phyloP scores from a whole-genome alignment of 2,113 vertebrate genomes.

The Pungitius pungitius region DNA sequence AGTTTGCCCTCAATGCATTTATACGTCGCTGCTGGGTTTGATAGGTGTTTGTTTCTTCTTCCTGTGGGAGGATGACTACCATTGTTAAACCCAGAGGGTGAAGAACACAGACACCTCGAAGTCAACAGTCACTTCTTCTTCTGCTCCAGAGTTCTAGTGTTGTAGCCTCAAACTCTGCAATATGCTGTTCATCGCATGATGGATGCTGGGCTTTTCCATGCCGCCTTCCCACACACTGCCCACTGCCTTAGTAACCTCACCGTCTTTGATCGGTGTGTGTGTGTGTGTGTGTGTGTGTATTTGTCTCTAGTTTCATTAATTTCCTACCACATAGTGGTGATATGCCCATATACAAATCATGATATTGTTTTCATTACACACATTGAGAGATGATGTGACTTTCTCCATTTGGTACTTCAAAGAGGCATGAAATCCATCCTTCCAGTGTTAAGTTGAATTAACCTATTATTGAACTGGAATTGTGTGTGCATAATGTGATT shows the following conservation, averaged over 20 bases:
- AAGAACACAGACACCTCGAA: not conserved
- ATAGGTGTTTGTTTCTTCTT: not conserved
- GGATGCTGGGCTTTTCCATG: not conserved
- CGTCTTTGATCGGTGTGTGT: not conserved
- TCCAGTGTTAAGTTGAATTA: slow-evolving; percentile 36
- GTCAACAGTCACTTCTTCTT: not conserved
- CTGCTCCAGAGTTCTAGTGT: not conserved
- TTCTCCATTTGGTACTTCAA: not conserved
- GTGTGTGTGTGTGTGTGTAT: not conserved
- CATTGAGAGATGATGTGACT: slow-evolving; percentile 22
- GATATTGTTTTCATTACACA: slow-evolving; percentile 26
- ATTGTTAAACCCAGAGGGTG: slow-evolving; percentile 5
- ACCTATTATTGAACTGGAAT: slow-evolving; percentile 11
- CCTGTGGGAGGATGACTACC: not conserved
- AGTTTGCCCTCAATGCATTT: not conserved
- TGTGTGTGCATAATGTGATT: slow-evolving; percentile 50
- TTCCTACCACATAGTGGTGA: not conserved
- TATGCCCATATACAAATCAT: not conserved
- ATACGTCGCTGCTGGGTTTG: not conserved
- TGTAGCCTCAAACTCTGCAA: not conserved
- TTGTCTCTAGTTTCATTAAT: slow-evolving; percentile 13
- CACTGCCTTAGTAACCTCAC: not conserved
- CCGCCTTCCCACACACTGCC: not conserved
- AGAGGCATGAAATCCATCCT: slow-evolving; percentile 34
- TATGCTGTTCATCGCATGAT: not conserved